These are phyloP conservation scores for Brachionus asplanchnoidis DNA, from an alignment of 1,140 invertebrate genomes.

Conservation along the genomic window DNA sequence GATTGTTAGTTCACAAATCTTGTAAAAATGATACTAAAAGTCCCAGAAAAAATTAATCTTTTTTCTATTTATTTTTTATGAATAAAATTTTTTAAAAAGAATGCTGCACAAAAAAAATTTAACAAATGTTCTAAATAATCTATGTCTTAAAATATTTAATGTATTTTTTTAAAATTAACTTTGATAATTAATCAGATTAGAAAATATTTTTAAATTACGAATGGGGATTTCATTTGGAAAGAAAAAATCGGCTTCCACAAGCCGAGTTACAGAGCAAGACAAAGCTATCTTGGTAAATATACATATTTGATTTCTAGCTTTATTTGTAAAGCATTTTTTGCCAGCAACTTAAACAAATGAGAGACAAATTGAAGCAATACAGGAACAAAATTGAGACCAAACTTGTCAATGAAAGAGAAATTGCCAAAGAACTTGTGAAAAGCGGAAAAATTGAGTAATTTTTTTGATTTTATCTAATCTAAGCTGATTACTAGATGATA, in stretches of 20 bases:
- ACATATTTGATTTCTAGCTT: not conserved
- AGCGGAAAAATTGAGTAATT: conserved; percentile 38
- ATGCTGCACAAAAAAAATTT: not conserved
- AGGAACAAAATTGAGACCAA: not conserved
- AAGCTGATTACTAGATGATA: not conserved
- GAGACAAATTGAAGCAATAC: conserved; percentile 36
- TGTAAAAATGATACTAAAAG: conserved; percentile 34
- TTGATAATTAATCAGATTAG: not conserved
- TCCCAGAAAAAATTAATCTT: not conserved
- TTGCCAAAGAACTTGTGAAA: conserved; percentile 40
- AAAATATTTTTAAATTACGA: not conserved
- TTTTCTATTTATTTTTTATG: not conserved
- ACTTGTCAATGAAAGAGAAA: conserved; percentile 9
- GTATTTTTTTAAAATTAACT: not conserved
- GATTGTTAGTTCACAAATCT: conserved; percentile 1
- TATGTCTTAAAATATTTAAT: not conserved
- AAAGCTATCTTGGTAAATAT: not conserved
- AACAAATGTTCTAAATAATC: not conserved
- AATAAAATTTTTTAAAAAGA: too few species aligned
- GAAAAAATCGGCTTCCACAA: not conserved
- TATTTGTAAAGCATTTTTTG: not conserved
- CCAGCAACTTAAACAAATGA: conserved; percentile 38
- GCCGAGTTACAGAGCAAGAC: conserved; percentile 10
- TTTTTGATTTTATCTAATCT: not conserved
- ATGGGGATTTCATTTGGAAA: conserved; percentile 22